Evolutionary conservation across 2,888 invertebrate species (phyloP).

Genomic region (Thereva nobilitata): DNA sequence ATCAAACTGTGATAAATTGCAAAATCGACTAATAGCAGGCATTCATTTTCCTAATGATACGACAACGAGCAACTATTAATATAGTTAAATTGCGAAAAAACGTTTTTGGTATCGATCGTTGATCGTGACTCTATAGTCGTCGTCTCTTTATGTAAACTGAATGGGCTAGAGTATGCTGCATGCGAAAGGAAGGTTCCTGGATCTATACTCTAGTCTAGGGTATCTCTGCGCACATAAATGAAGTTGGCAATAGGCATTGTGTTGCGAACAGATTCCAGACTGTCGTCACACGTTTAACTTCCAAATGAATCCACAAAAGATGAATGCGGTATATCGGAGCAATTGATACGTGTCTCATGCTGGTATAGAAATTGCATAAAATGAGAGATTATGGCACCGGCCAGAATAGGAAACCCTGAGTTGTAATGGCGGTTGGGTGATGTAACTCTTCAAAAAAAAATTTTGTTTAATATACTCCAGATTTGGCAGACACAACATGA

Average conservation of each 20-base stretch:
- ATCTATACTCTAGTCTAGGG: no score
- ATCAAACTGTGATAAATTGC: slow-evolving; percentile 28
- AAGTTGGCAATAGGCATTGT: slow-evolving; percentile 1
- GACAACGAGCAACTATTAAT: slow-evolving; percentile 26
- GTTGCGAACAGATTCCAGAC: not conserved
- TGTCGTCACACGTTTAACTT: slow-evolving; percentile 13
- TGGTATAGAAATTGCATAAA: slow-evolving; percentile 29
- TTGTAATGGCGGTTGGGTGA: no score
- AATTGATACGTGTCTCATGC: slow-evolving; percentile 27
- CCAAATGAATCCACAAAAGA: slow-evolving; percentile 12
- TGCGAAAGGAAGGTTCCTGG: no score
- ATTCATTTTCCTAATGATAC: slow-evolving; percentile 26
- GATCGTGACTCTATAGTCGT: slow-evolving; percentile 17
- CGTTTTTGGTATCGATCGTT: slow-evolving; percentile 19
- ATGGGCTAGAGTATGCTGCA: slow-evolving; percentile 3
- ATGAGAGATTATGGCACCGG: slow-evolving; percentile 24
- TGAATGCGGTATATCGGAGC: slow-evolving; percentile 15
- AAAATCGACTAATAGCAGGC: slow-evolving; percentile 29
- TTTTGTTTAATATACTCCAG: no score
- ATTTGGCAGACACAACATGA: no score
- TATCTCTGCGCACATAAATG: no score
- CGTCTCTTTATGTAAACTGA: slow-evolving; percentile 10
- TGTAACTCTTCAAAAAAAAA: no score
- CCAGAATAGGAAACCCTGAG: no score
- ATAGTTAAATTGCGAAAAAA: slow-evolving; percentile 24